Evolutionary conservation across 35 echinoderm and acorn worm species (phyloP).

Genomic region (Patiria miniata): DNA sequence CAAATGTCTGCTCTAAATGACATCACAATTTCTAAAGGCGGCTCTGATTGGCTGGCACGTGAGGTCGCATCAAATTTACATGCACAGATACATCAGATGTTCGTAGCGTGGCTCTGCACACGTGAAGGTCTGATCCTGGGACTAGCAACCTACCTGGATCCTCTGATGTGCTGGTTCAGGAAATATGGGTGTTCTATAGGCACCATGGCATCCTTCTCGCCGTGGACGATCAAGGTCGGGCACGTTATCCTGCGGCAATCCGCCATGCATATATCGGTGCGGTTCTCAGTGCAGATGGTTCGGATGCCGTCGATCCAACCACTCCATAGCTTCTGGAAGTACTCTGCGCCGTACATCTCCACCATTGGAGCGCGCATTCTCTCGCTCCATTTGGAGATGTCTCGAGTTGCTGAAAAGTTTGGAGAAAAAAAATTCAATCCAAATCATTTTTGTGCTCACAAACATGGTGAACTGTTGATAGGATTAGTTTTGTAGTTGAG

Average conservation of each 20-base stretch:
- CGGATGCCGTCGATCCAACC: constrained; percentile 73
- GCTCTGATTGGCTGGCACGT: no score
- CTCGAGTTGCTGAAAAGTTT: constrained; percentile 74
- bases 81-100: no score
- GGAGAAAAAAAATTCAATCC: no score
- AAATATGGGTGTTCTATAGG: constrained; percentile 69
- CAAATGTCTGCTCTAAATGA: no score
- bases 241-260: constrained; percentile 51
- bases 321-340: constrained; percentile 75
- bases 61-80: no score
- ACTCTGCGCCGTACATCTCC: constrained; percentile 77
- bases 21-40: no score
- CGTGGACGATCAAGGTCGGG: constrained; percentile 91
- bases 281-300: constrained; percentile 22
- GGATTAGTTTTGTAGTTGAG: no score
- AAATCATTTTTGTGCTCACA: no score
- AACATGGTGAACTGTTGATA: no score
- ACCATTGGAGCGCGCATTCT: constrained; percentile 90
- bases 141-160: constrained; percentile 72
- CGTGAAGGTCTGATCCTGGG: no score
- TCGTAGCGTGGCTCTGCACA: no score
- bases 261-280: constrained; percentile 71
- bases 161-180: constrained; percentile 74
- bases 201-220: constrained; percentile 91
- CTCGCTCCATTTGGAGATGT: constrained; percentile 88